Evolutionary conservation across 37 sponge, comb jelly and placozoan genomes (phyloP).

Genomic region (Mnemiopsis leidyi): DNA sequence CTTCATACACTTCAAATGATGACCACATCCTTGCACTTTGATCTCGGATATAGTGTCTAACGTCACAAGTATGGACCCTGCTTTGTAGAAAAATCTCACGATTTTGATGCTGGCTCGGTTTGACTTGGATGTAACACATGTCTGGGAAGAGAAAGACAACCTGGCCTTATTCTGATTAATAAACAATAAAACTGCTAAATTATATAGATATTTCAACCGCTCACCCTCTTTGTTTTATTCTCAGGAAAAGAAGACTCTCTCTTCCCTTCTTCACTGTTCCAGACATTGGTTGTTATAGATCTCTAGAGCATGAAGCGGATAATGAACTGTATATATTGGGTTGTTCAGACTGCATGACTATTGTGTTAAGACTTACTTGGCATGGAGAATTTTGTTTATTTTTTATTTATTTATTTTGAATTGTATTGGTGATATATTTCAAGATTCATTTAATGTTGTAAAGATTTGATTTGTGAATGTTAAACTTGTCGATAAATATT

Average conservation of each 20-base stretch:
- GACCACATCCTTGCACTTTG: conserved; percentile 52
- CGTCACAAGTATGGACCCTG: neutral
- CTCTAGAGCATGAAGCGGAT: neutral
- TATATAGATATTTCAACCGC: too few species aligned
- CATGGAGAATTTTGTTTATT: neutral
- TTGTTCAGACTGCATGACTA: neutral
- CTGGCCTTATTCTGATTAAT: conserved; percentile 44
- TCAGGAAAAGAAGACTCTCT: neutral
- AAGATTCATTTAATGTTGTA: neutral
- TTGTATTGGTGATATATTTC: neutral
- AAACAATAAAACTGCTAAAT: too few species aligned
- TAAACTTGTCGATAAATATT: neutral
- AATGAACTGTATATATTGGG: neutral
- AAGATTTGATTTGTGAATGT: neutral
- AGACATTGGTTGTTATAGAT: neutral
- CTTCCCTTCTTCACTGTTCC: neutral
- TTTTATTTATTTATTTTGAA: neutral
- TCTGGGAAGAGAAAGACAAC: conserved; percentile 50
- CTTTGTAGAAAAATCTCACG: neutral
- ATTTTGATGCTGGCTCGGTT: neutral
- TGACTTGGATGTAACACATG: neutral
- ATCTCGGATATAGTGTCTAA: neutral
- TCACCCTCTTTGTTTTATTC: neutral
- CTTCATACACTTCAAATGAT: conserved; percentile 14
- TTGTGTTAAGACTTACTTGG: neutral